These are phyloP conservation scores for Hippocampus comes DNA, from an alignment of 2,113 vertebrate species.

Conservation along the genomic window DNA sequence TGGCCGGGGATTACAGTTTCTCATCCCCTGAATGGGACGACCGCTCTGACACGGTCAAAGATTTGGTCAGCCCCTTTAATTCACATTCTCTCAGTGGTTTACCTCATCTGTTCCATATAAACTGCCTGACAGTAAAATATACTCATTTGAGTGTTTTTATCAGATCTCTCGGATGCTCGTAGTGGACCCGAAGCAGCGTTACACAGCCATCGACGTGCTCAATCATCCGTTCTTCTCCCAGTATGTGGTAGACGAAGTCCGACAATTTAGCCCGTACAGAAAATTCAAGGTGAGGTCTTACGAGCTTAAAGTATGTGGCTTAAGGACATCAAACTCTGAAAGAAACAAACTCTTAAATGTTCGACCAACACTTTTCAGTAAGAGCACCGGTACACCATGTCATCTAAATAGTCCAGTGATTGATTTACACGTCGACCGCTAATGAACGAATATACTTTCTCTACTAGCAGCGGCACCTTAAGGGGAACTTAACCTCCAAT, in stretches of 20 bases:
- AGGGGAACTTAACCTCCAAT: neutral
- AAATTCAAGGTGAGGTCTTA: conserved; percentile 84
- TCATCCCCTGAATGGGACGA: conserved; percentile 93
- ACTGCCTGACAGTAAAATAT: neutral
- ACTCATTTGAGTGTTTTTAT: neutral
- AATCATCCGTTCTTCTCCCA: conserved; percentile 96
- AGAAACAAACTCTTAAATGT: neutral
- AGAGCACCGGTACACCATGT: neutral
- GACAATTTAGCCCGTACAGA: conserved; percentile 88
- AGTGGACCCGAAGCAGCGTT: conserved; percentile 81
- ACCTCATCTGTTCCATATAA: neutral
- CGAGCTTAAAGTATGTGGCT: neutral
- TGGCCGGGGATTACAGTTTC: conserved; percentile 85
- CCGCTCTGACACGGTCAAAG: conserved; percentile 92
- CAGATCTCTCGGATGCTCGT: conserved; percentile 91
- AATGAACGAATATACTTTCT: neutral
- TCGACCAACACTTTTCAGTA: neutral
- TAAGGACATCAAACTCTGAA: neutral
- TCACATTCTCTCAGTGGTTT: neutral
- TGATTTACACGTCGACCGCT: neutral
- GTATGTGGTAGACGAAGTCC: conserved; percentile 87
- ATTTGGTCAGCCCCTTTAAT: conserved; percentile 74
- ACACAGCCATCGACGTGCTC: conserved; percentile 79
- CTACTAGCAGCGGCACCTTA: neutral
- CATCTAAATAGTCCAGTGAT: neutral